Evolutionary conservation across 2,888 invertebrate genomes (phyloP).

Genomic region (Caenorhabditis japonica): DNA sequence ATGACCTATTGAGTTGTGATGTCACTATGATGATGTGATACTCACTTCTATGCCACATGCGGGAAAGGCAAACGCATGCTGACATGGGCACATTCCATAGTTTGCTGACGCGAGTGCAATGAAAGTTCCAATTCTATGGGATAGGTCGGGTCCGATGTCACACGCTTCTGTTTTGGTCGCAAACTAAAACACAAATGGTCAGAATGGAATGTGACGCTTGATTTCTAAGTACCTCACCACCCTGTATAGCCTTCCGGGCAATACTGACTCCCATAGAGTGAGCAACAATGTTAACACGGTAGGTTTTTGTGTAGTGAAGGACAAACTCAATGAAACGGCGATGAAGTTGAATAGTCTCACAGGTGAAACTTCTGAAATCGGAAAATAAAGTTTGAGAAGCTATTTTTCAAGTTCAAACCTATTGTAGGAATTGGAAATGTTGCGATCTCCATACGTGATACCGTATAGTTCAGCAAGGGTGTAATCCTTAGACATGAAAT

Average conservation of each 20-base stretch:
- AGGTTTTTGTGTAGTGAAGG: slow-evolving; percentile 60
- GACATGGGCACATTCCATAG: slow-evolving; percentile 68
- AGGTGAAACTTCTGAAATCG: slow-evolving; percentile 52
- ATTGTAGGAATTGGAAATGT: slow-evolving; percentile 56
- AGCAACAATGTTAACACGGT: slow-evolving; percentile 59
- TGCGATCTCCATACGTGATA: slow-evolving; percentile 71
- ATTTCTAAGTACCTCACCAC: slow-evolving; percentile 53
- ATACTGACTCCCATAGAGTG: slow-evolving; percentile 71
- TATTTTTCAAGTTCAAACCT: too few relatives aligned
- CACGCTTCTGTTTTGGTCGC: slow-evolving; percentile 41
- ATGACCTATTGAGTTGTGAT: neutral
- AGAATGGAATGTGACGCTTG: slow-evolving; percentile 6
- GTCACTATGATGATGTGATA: slow-evolving; percentile 6
- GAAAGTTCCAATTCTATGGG: slow-evolving; percentile 57
- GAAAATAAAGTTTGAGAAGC: too few relatives aligned
- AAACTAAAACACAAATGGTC: slow-evolving; percentile 34
- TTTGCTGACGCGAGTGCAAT: slow-evolving; percentile 65
- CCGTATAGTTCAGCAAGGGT: slow-evolving; percentile 68
- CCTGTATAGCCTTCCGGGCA: slow-evolving; percentile 60
- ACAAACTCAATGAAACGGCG: slow-evolving; percentile 62
- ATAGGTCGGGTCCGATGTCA: slow-evolving; percentile 54
- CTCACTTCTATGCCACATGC: slow-evolving; percentile 49
- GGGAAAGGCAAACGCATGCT: slow-evolving; percentile 37
- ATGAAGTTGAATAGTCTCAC: slow-evolving; percentile 41
- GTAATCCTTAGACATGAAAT: slow-evolving; percentile 61